Base-by-base conservation (phyloP, 1,140 invertebrate species). In the Trichonephila inaurata region DNA sequence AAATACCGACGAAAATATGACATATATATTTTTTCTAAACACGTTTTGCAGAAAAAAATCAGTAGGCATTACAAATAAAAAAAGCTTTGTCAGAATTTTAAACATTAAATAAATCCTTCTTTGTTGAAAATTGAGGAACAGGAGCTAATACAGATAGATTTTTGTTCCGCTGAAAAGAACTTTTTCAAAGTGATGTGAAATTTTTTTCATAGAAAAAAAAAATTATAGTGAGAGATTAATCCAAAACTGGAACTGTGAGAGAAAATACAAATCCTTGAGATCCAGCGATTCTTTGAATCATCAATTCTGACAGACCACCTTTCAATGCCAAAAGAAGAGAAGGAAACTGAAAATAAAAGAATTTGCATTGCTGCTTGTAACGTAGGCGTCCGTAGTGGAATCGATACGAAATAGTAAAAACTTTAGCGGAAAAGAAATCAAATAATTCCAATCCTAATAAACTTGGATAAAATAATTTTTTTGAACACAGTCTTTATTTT, bases 381-480 rank as follows among this genome's bases (percentile, higher is more conserved):
- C 58, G 14, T 28, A 66, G 58, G 61, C 44, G 33, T 85, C 44
- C 19, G 33, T 51, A 51, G 58, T 16, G 21, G 86, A 64, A 88
- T 88, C 86, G 86, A 88, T 88, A 88, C 19, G 86, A 40, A 64
- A 88, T 64, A 66, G 62, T 88, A 64, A 88, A 88, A 88, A 64
- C 86, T 44, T 88, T 64, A 64, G 6, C 24, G 24, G 61, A 66
- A 88, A 88, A 64, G 86, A 88, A 88, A 88, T 44, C 86, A 88
- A 88, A 88, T 88, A 64, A 88, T 88, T 64, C 33, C 86, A n/a
- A 58, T 64, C 61, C 86, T 88, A 88, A 88, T 88, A 88, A 88
- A 66, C n/a, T 88, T 64, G 61, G 28, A 64, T 88, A 44, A 64
- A 64, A 88, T 85, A 88, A 40, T 64, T 88, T 88, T 33, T 19